Evolutionary conservation across 2,797 vertebrate species (phyloP).

Genomic region (Halcyon leucocephala): DNA sequence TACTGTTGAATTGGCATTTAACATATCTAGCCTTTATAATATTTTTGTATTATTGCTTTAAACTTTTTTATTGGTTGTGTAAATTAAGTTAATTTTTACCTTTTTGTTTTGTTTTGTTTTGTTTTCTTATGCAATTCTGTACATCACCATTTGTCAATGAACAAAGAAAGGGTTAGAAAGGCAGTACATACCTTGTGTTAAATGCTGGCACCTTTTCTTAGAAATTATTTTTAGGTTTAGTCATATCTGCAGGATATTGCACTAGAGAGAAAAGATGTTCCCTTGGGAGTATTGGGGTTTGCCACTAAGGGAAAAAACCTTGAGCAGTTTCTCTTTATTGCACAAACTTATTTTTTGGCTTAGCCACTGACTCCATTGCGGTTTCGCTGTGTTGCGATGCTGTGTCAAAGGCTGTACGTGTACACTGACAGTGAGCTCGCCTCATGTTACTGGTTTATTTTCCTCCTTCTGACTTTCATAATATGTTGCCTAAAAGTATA

Average conservation of each 20-base stretch:
- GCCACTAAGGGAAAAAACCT: neutral
- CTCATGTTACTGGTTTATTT: neutral
- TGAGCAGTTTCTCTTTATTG: neutral
- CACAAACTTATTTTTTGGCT: neutral
- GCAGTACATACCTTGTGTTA: neutral
- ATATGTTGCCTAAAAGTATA: slow-evolving; percentile 57
- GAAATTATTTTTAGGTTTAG: slow-evolving; percentile 9
- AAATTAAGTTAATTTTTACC: slow-evolving; percentile 76
- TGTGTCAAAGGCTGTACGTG: fast-evolving
- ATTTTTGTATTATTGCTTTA: slow-evolving; percentile 53
- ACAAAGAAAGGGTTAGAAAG: slow-evolving; percentile 16
- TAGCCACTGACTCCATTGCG: neutral
- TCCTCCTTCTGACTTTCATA: slow-evolving; percentile 16
- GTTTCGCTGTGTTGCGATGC: neutral
- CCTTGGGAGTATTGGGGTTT: neutral
- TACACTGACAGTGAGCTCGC: neutral
- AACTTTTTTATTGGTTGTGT: slow-evolving; percentile 43
- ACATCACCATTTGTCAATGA: neutral
- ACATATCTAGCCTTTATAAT: slow-evolving; percentile 60
- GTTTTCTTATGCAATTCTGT: neutral
- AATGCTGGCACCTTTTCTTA: slow-evolving; percentile 15
- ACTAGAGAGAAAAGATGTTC: slow-evolving; percentile 9
- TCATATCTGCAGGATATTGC: slow-evolving; percentile 22
- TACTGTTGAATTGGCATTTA: slow-evolving; percentile 60
- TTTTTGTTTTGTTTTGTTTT: neutral